phyloP scores from a whole-genome alignment of 2,888 invertebrate species.

The Microctonus brassicae region DNA sequence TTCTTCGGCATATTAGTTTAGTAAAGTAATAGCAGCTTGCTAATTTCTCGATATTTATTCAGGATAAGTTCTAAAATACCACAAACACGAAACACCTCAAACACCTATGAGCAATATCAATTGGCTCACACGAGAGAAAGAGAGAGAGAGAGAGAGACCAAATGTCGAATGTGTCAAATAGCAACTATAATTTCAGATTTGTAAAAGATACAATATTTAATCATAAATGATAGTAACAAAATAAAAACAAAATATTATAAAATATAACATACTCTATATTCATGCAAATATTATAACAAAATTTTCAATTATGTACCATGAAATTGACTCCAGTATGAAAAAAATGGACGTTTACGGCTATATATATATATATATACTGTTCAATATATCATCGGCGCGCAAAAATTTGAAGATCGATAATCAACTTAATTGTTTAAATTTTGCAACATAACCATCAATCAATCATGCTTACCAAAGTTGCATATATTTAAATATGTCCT shows the following conservation, averaged over 20 bases:
- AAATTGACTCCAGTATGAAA: not conserved
- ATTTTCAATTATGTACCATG: too few relatives aligned
- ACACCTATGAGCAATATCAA: conserved; percentile 35
- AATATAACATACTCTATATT: not conserved
- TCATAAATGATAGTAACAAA: too few relatives aligned
- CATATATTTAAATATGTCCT: too few relatives aligned
- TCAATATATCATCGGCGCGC: too few relatives aligned
- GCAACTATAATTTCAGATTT: too few relatives aligned
- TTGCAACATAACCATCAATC: too few relatives aligned
- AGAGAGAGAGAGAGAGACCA: too few relatives aligned
- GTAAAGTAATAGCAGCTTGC: not conserved
- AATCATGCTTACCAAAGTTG: too few relatives aligned
- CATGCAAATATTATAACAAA: not conserved
- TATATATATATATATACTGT: not conserved
- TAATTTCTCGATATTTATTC: conserved; percentile 35
- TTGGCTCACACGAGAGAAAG: not conserved
- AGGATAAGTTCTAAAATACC: conserved; percentile 35
- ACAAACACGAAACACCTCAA: conserved; percentile 39
- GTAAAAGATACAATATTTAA: too few relatives aligned
- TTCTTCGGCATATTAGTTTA: conserved; percentile 73
- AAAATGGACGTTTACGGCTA: not conserved
- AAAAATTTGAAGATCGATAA: not conserved
- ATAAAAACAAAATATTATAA: too few relatives aligned
- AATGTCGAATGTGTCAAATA: too few relatives aligned
- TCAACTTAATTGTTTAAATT: too few relatives aligned